Evolutionary conservation across 2,113 vertebrate species (phyloP).

Genomic region (Pica pica): DNA sequence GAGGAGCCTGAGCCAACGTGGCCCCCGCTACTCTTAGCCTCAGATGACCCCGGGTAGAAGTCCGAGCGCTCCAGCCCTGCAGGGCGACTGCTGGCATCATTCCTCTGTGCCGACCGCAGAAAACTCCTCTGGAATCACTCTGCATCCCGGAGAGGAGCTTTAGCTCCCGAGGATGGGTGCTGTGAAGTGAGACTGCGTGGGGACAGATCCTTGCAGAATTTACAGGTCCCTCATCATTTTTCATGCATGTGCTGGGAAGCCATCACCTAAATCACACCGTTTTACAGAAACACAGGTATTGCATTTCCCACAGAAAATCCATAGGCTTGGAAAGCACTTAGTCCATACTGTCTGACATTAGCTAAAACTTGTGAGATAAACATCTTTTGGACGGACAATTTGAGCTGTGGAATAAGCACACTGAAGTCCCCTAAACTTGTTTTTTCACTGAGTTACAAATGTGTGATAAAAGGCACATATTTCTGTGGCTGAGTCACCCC

Average conservation of each 20-base stretch:
- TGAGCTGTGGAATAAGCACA: not conserved
- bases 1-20: not conserved
- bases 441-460: not conserved
- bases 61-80: not conserved
- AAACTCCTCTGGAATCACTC: not conserved
- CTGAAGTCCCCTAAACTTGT: not conserved
- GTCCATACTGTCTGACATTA: not conserved
- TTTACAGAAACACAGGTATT: not conserved
- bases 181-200: not conserved
- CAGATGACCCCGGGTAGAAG: not conserved
- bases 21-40: not conserved
- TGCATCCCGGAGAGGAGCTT: not conserved
- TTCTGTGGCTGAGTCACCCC: not conserved
- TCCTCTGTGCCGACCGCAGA: fast-evolving
- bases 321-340: not conserved
- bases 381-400: not conserved
- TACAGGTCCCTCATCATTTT: not conserved
- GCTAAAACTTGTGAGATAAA: not conserved
- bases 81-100: not conserved
- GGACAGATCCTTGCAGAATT: not conserved
- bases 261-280: not conserved
- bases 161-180: not conserved
- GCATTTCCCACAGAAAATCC: not conserved
- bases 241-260: not conserved
- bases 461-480: not conserved